Conservation (phyloP, 2,797 vertebrate genomes). For the Schizothorax lantsangensis region DNA sequence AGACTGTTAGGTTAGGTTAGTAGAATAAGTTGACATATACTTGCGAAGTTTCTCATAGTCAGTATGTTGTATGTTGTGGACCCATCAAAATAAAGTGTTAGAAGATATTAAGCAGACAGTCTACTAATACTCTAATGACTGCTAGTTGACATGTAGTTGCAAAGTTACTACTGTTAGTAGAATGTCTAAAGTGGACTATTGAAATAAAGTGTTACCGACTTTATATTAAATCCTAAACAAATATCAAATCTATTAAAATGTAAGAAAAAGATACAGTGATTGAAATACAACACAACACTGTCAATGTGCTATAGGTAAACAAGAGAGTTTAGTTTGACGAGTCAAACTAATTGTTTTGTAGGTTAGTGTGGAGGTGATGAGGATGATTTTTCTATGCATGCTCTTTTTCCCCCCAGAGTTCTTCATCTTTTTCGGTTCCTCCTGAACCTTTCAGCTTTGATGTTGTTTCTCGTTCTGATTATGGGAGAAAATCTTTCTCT, state of each 20-base stretch:
- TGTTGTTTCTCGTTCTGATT: conserved; percentile 26
- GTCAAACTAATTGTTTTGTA: neutral
- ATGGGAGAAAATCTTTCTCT: neutral
- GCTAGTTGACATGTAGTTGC: no score
- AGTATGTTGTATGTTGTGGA: no score
- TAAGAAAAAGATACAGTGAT: neutral
- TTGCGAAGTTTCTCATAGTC: no score
- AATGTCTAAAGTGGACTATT: no score
- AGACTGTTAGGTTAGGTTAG: no score
- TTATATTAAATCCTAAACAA: neutral
- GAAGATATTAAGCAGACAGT: no score
- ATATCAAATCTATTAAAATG: neutral
- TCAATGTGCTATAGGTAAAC: neutral
- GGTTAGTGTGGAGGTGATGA: neutral
- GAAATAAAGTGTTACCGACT: neutral
- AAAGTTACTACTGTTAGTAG: no score
- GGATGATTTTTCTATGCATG: neutral
- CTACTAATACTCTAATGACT: no score
- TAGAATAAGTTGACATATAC: no score
- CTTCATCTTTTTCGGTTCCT: neutral
- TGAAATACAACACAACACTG: neutral
- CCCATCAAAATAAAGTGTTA: no score
- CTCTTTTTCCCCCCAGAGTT: neutral
- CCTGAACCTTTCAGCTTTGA: neutral
- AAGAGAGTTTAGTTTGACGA: no score